Percentiles rank a stretch among this genome's conserved stretches.
Evolutionary conservation across 2,888 invertebrate species (phyloP).

Genomic region (Lasioglossum figueresi): DNA sequence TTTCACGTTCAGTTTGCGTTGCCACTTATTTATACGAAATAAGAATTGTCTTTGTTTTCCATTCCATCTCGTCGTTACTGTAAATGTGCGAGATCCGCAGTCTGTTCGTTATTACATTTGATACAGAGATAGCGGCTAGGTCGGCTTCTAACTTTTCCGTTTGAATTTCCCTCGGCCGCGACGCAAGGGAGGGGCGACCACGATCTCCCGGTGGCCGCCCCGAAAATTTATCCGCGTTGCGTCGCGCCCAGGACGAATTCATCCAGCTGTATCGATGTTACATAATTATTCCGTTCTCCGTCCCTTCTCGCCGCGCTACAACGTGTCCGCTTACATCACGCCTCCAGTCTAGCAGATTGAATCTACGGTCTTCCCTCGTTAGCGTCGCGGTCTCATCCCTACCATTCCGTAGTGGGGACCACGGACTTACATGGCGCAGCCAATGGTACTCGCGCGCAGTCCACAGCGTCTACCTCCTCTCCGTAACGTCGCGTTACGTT

Average conservation of each 20-base stretch:
- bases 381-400: neutral
- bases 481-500: neutral
- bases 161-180: neutral
- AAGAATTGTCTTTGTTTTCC: neutral
- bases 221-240: neutral
- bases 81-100: neutral
- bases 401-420: neutral
- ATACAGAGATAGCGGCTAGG: neutral
- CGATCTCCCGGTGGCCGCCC: neutral
- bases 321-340: slow-evolving; percentile 1
- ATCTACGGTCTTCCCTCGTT: neutral
- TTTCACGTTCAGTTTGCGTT: neutral
- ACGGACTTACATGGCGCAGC: neutral
- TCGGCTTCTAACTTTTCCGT: neutral
- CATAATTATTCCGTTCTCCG: neutral
- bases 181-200: neutral
- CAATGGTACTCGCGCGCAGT: neutral
- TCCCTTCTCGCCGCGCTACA: neutral
- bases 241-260: neutral
- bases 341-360: neutral
- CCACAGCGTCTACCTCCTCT: neutral
- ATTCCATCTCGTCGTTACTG: too few species aligned
- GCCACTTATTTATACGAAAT: neutral
- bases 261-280: slow-evolving; percentile 12
- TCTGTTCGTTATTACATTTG: neutral